Percentiles rank a stretch among this genome's conserved stretches.
Conservation (phyloP, 2,888 invertebrate species). For the Orthosia cruda region DNA sequence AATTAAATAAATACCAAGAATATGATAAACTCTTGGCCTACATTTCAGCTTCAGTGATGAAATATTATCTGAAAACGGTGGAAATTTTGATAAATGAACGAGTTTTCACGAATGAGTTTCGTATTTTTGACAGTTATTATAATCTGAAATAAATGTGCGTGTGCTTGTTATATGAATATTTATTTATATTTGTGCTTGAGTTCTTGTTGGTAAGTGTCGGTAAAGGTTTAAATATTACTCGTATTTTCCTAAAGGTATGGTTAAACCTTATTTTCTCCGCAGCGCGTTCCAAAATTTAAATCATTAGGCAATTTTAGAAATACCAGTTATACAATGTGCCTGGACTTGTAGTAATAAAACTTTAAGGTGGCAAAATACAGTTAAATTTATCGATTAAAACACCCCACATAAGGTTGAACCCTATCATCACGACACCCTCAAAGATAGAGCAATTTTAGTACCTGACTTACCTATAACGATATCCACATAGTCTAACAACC, state of each 20-base stretch:
- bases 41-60: conserved; percentile 30
- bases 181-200: neutral
- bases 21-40: neutral
- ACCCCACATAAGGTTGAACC: no score
- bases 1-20: conserved; percentile 6
- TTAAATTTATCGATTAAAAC: no score
- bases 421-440: no score
- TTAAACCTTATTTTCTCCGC: neutral
- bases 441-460: no score
- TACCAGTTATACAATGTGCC: no score
- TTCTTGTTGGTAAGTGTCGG: neutral
- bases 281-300: no score
- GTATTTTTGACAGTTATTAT: conserved; percentile 53
- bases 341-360: no score
- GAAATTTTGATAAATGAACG: conserved; percentile 40
- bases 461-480: no score
- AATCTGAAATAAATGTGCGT: conserved; percentile 27
- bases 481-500: no score
- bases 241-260: neutral
- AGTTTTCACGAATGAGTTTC: conserved; percentile 22
- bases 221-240: neutral
- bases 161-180: conserved; percentile 18
- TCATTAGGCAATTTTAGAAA: no score
- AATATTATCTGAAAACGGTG: conserved; percentile 34
- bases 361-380: no score